Percentiles rank a stretch among this genome's conserved stretches.
These are phyloP conservation scores for Pterophyllum scalare DNA, from an alignment of 2,113 vertebrate genomes.

Conservation along the genomic window DNA sequence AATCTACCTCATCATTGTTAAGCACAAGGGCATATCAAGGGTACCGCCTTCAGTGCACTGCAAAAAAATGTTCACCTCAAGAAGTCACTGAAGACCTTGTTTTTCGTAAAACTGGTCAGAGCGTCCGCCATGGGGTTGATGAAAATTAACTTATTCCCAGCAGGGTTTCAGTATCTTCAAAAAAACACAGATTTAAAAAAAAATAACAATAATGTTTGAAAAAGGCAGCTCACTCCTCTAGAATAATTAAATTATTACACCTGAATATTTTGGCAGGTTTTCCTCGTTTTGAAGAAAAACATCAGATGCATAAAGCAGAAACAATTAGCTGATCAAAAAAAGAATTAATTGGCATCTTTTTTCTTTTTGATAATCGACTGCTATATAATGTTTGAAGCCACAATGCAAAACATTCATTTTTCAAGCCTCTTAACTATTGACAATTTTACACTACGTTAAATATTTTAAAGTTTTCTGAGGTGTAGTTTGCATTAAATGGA, in stretches of 20 bases:
- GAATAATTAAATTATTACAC: background rate
- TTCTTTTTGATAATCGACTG: background rate
- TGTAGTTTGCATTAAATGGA: background rate
- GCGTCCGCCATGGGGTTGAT: background rate
- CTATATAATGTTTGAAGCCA: background rate
- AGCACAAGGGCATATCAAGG: slow-evolving; percentile 72
- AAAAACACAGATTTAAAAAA: background rate
- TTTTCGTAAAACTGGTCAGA: background rate
- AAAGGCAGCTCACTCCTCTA: background rate
- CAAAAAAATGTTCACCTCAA: slow-evolving; percentile 13
- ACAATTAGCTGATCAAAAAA: slow-evolving; percentile 1
- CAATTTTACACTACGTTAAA: background rate
- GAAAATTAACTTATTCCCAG: background rate
- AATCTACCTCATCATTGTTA: slow-evolving; percentile 73
- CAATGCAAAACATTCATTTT: background rate
- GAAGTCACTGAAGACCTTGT: slow-evolving; percentile 6
- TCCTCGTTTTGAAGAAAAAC: background rate
- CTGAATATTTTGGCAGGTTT: slow-evolving; percentile 9
- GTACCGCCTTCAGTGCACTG: slow-evolving; percentile 21
- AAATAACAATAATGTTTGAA: background rate
- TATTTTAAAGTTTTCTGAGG: background rate
- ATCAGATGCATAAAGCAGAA: background rate
- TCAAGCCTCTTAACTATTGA: background rate
- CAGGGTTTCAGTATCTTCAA: background rate
- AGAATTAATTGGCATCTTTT: slow-evolving; percentile 1